Base-by-base conservation (phyloP, 1,140 invertebrate species). In the Bombus confusus region DNA sequence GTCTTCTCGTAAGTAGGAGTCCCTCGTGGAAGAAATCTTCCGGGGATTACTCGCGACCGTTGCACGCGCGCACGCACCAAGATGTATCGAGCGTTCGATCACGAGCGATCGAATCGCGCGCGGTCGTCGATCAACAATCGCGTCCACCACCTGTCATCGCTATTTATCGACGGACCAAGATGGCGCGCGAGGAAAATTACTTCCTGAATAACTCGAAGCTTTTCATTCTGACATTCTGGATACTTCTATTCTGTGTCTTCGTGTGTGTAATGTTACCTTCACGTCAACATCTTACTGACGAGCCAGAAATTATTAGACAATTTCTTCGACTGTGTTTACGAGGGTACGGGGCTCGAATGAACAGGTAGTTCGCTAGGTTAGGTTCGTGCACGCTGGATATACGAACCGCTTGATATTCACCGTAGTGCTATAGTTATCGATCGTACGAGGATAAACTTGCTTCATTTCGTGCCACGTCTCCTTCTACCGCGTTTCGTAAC, bases 341-440 rank as follows among this genome's bases (percentile, higher is more conserved):
- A 66, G 74, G 13, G 43, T 37, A 78, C 77, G 47, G 52, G 43
- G 77, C 66, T 79, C 25, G 62, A 69, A 59, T 28, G 78, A 62
- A 72, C 47, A 57, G 64, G 47, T 78, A 25, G 74, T 85, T 74
- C 57, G 86, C 75, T 86, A 90, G 82, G 89, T 89, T 87, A 83
- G 89, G 83, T 89, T 80, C 79, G 81, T 74, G 69, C 81, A 59
- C 81, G 69, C 76, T 87, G 79, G 76, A 85, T 80, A 82, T 57
- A 89, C 86, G 72, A 84, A 75, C 80, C 81, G 77, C 73, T 85
- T 66, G 81, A 77, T 90, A 88, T 87, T 89, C 62, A 78, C 73
- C 62, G 59, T 62, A 86, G 62, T 74, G 86, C 81, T 90, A 83
- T 87, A 86, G 85, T 87, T 87, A 91, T 91, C 89, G 89, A 91